phyloP scores from a whole-genome alignment of 1,140 invertebrate genomes.

The Hestina assimilis region DNA sequence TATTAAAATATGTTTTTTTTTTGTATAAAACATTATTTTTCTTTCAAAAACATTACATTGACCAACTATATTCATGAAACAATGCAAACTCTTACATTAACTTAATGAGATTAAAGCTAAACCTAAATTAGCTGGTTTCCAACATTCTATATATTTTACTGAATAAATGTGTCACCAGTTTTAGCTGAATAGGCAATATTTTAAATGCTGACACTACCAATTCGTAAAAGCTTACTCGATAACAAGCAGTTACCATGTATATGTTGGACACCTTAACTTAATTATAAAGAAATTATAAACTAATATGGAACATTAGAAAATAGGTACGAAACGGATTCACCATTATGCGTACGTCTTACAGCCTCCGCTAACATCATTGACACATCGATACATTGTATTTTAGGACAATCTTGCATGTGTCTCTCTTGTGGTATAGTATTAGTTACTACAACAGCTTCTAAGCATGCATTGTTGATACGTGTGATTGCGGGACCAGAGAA shows the following conservation, averaged over 20 bases:
- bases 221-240: slow-evolving; percentile 5
- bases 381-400: slow-evolving; percentile 97
- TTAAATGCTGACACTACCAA: not conserved
- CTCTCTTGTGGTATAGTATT: slow-evolving; percentile 99
- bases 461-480: slow-evolving; percentile 97
- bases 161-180: not conserved
- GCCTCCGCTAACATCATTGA: slow-evolving; percentile 99
- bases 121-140: slow-evolving; percentile 36
- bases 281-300: slow-evolving; percentile 45
- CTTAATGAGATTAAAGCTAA: slow-evolving; percentile 49
- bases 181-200: not conserved
- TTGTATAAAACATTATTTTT: slow-evolving; percentile 15
- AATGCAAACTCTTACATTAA: slow-evolving; percentile 28
- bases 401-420: slow-evolving; percentile 98
- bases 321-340: slow-evolving; percentile 97
- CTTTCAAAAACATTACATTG: slow-evolving; percentile 13
- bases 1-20: slow-evolving; percentile 19
- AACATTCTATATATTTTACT: slow-evolving; percentile 22
- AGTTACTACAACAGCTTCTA: slow-evolving; percentile 99
- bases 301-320: slow-evolving; percentile 97
- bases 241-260: slow-evolving; percentile 24
- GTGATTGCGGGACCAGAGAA: slow-evolving; percentile 98
- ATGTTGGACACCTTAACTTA: slow-evolving; percentile 38
- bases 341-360: slow-evolving; percentile 97
- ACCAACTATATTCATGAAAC: not conserved